These are phyloP conservation scores for Monomorium pharaonis DNA, from an alignment of 1,140 invertebrate species.

Conservation along the genomic window DNA sequence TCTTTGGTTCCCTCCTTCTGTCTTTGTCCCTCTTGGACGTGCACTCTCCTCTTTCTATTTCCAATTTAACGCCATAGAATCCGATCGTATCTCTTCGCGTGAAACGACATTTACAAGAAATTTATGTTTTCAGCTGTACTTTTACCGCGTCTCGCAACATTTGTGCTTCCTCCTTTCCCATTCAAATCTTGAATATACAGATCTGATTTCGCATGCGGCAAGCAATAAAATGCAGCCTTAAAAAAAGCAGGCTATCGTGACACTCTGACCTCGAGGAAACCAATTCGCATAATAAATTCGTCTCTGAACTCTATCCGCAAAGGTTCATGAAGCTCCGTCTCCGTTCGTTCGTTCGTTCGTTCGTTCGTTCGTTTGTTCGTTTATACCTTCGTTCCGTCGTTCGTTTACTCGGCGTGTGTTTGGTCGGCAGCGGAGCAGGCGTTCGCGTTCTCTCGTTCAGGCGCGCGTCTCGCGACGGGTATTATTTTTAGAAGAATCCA, in stretches of 20 bases:
- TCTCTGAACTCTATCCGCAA: not conserved
- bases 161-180: not conserved
- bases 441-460: constrained; percentile 32
- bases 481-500: constrained; percentile 58
- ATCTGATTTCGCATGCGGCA: not conserved
- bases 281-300: constrained; percentile 22
- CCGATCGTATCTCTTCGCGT: not conserved
- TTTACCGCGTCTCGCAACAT: not conserved
- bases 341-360: not conserved
- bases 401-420: constrained; percentile 31
- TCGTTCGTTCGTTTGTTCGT: not conserved
- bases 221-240: not conserved
- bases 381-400: not conserved
- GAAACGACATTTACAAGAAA: not conserved
- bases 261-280: not conserved
- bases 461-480: constrained; percentile 15
- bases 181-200: not conserved
- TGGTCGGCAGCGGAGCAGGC: constrained; percentile 9
- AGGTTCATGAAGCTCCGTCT: not conserved
- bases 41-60: not conserved
- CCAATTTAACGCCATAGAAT: not conserved
- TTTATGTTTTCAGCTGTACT: not conserved
- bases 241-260: not conserved
- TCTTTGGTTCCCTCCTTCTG: not conserved
- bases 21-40: not conserved